Base-by-base conservation (phyloP, 2,888 invertebrate genomes). In the Hecatera dysodea region DNA sequence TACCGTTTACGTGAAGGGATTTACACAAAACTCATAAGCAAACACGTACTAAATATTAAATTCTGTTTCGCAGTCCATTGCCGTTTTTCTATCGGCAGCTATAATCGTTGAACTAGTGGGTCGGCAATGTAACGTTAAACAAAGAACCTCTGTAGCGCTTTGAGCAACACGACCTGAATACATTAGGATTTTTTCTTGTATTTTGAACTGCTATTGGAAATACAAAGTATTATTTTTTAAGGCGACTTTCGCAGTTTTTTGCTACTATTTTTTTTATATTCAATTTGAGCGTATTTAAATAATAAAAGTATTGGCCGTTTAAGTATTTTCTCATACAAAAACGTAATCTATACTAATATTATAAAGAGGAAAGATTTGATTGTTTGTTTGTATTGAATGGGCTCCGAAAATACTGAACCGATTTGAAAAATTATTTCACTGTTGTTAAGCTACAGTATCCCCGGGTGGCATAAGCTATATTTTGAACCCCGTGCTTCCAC, bases 91-190 rank as follows among this genome's bases (percentile, higher is more conserved):
- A 68, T 57, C 22, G 36, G 36, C 27, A 50, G 29, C 80, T 63
- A 62, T 80, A 62, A 69, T 50, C 67, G 39, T 73, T 67, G 24
- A 80, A 80, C 56, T 67, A 33, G 44, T 8, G 50, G 57, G 24
- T 24, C 44, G 24, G 62, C 48, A 67, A 65, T 77, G 65, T 59
- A 70, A 67, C 19, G 62, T 52, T 48, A 65, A 80, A 65, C 46
- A 64, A 77, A 73, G 65, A 66, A 67, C 48, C 68, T 70, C 12
- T 44, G 64, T 22, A 78, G 33, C 57, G 22, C 56, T 64, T 71
- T 53, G 22, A 63, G 19, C 56, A 67, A 70, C 73, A 69, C 68
- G 77, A 67, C 17, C 63, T 72, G 80, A 80, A 80, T 77, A 75
- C 57, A 72, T 71, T 66, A 68, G 63, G 24, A 63, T 53, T 59